Evolutionary conservation across 2,797 vertebrate species (phyloP).

Genomic region (Hemitrygon akajei): DNA sequence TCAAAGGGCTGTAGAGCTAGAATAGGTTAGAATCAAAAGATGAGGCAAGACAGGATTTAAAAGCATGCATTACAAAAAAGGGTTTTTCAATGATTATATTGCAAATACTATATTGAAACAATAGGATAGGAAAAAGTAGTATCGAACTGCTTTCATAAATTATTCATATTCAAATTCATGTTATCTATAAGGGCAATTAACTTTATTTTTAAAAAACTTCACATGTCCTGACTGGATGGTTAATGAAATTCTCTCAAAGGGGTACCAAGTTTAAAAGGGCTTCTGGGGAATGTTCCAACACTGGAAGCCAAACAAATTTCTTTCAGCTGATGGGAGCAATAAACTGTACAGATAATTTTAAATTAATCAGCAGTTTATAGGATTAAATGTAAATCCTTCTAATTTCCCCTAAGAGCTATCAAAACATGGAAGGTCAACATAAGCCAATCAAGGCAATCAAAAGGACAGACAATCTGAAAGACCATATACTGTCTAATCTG

Average conservation of each 20-base stretch:
- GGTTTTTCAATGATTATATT: neutral
- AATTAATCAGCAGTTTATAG: neutral
- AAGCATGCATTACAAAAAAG: neutral
- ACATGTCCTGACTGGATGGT: neutral
- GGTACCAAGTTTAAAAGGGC: neutral
- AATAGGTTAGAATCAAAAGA: neutral
- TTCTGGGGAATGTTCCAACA: neutral
- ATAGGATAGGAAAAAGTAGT: neutral
- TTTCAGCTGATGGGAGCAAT: neutral
- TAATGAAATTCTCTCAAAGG: neutral
- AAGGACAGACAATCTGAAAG: neutral
- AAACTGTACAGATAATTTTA: constrained; percentile 13
- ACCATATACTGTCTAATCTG: too few species aligned
- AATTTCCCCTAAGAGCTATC: neutral
- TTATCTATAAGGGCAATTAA: neutral
- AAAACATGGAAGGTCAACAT: neutral
- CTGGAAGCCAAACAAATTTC: neutral
- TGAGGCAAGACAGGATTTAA: neutral
- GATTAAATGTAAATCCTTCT: neutral
- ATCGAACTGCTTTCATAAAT: neutral
- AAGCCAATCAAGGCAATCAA: constrained; percentile 23
- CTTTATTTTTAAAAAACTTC: neutral
- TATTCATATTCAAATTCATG: neutral
- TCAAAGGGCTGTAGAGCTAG: neutral
- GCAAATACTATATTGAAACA: neutral